These are phyloP conservation scores for Chelon auratus DNA, from an alignment of 2,797 vertebrate genomes.

Conservation along the genomic window DNA sequence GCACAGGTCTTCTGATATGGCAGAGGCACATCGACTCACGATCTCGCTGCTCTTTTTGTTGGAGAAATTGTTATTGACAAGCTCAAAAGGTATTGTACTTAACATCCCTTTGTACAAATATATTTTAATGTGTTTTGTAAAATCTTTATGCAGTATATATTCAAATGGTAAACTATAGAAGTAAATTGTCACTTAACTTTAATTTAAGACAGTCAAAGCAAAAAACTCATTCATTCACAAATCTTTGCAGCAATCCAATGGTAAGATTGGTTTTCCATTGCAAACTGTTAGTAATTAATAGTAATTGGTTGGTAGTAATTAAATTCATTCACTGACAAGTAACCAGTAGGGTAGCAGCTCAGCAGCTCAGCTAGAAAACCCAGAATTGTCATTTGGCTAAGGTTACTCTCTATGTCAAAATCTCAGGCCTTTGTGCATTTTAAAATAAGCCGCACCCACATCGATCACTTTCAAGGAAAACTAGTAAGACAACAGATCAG, in stretches of 20 bases:
- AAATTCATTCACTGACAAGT: no score
- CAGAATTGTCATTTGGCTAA: no score
- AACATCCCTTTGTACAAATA: neutral
- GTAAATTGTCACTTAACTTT: neutral
- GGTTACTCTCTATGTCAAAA: no score
- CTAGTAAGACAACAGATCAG: no score
- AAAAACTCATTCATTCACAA: neutral
- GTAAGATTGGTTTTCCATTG: neutral
- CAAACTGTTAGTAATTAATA: no score
- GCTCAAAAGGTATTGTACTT: constrained; percentile 77
- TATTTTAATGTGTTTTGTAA: neutral
- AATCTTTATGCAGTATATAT: neutral
- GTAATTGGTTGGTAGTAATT: no score
- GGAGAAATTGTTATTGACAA: constrained; percentile 43
- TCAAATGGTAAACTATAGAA: neutral
- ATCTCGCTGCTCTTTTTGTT: constrained; percentile 62
- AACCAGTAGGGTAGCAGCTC: no score
- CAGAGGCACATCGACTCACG: constrained; percentile 38
- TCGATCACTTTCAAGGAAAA: no score
- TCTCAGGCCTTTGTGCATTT: no score
- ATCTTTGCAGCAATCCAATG: neutral
- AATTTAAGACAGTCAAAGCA: neutral
- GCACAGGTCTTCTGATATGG: constrained; percentile 62
- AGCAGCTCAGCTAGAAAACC: no score
- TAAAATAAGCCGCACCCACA: no score